Percentiles rank a stretch among this genome's conserved stretches.
Evolutionary conservation across 2,113 vertebrate species (phyloP).

Genomic region (Acinonyx jubatus): DNA sequence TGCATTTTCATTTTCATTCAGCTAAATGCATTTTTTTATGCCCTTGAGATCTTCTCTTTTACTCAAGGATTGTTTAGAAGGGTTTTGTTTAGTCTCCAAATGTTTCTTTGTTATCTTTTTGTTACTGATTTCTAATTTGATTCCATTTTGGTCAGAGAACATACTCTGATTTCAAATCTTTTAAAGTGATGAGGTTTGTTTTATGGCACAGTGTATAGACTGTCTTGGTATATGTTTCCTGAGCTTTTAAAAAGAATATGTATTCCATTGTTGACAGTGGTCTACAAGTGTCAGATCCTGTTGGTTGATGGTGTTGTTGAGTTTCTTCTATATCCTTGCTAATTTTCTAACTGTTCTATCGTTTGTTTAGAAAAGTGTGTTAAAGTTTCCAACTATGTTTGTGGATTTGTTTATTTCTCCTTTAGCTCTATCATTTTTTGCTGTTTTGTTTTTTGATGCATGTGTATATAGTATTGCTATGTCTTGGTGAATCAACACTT

Average conservation of each 20-base stretch:
- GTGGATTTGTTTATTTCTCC: not conserved
- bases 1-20: not conserved
- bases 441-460: not conserved
- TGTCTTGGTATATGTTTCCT: not conserved
- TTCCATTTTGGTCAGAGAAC: not conserved
- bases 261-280: not conserved
- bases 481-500: not conserved
- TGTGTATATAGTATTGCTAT: not conserved
- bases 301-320: not conserved
- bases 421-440: not conserved
- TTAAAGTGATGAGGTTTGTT: not conserved
- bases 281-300: not conserved
- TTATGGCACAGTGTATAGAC: not conserved
- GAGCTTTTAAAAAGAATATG: not conserved
- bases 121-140: not conserved
- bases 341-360: not conserved
- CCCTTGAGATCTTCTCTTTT: not conserved
- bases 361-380: not conserved
- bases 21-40: not conserved
- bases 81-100: not conserved
- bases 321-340: not conserved
- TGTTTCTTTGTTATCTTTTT: not conserved
- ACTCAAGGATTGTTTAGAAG: not conserved
- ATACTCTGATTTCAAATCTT: not conserved
- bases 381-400: not conserved